Evolutionary conservation across 2,888 invertebrate genomes (phyloP).

Genomic region (Volucella inanis): DNA sequence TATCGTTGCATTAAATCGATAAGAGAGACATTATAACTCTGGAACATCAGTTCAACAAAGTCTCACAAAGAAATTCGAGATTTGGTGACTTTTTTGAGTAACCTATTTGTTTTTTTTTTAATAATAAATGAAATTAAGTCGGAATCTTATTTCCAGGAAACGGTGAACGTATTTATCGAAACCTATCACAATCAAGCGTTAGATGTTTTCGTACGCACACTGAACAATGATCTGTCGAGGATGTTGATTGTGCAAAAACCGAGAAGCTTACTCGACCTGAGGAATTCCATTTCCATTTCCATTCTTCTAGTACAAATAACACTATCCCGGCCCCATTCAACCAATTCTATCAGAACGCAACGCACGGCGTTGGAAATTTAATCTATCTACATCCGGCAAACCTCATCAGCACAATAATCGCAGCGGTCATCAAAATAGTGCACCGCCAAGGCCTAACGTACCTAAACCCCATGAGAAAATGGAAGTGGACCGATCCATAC

Average conservation of each 20-base stretch:
- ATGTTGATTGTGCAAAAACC: constrained; percentile 66
- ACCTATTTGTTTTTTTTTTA: constrained; percentile 59
- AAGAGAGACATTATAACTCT: constrained; percentile 72
- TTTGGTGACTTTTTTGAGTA: constrained; percentile 63
- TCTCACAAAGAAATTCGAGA: constrained; percentile 53
- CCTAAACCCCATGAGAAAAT: too few species aligned
- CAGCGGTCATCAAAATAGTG: not conserved
- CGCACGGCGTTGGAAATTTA: constrained; percentile 1
- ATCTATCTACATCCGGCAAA: not conserved
- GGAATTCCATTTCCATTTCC: too few species aligned
- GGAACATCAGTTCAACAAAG: constrained; percentile 56
- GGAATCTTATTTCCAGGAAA: constrained; percentile 51
- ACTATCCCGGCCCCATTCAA: too few species aligned
- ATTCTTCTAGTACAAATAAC: too few species aligned
- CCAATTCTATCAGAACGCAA: too few species aligned
- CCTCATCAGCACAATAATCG: not conserved
- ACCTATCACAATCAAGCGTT: not conserved
- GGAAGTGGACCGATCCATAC: too few species aligned
- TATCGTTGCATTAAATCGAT: constrained; percentile 70
- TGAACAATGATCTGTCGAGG: constrained; percentile 22
- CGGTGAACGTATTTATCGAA: constrained; percentile 41
- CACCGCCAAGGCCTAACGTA: too few species aligned
- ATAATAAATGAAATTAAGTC: constrained; percentile 70
- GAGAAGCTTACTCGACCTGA: constrained; percentile 36
- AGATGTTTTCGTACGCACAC: too few species aligned